Conservation (phyloP, 2,797 vertebrate genomes). For the Salmo trutta region DNA sequence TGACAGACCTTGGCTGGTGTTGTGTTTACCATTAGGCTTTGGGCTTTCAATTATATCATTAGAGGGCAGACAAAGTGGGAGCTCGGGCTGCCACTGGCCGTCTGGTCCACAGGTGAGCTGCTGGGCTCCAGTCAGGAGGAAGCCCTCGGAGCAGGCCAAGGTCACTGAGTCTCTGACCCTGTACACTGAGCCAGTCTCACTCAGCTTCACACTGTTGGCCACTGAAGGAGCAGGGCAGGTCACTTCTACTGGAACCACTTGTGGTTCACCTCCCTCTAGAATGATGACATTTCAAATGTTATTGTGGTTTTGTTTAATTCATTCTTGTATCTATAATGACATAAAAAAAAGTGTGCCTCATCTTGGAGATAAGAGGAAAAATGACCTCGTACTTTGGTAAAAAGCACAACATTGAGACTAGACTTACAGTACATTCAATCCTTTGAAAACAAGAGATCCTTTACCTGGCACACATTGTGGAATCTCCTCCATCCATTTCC, state of each 20-base stretch:
- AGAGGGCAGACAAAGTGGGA: conserved; percentile 15
- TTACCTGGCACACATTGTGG: conserved; percentile 8
- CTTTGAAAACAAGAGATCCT: no score
- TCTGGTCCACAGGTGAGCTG: conserved; percentile 20
- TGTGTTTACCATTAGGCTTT: neutral
- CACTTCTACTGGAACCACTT: neutral
- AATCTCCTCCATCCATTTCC: neutral
- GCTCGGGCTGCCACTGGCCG: conserved; percentile 15
- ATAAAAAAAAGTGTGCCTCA: no score
- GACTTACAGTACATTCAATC: no score
- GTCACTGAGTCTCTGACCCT: conserved; percentile 8
- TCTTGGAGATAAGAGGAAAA: no score
- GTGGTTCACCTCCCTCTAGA: neutral
- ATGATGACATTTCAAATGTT: neutral
- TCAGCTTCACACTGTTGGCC: conserved; percentile 6
- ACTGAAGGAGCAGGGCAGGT: conserved; percentile 20
- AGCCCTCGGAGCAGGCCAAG: conserved; percentile 14
- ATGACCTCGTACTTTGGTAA: no score
- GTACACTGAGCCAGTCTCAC: conserved; percentile 7
- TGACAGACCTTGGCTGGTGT: neutral
- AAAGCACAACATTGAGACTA: no score
- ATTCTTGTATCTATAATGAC: no score
- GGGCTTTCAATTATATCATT: neutral
- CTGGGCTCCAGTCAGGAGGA: conserved; percentile 13
- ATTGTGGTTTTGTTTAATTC: no score